Base-by-base conservation (phyloP, 2,797 vertebrate genomes). In the Enteromius radiatus region DNA sequence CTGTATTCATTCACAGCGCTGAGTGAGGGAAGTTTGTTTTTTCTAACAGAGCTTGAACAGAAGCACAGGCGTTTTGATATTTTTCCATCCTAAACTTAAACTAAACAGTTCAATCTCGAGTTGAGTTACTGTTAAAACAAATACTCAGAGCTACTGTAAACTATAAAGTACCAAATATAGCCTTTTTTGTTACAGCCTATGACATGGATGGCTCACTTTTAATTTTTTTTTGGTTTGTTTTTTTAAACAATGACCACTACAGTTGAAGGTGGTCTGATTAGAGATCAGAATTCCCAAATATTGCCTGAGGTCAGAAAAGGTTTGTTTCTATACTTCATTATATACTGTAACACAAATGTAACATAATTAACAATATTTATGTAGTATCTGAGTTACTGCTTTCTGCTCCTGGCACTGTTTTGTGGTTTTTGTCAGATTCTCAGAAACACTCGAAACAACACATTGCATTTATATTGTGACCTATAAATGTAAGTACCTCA, bases 311-410 rank as follows among this genome's bases (percentile, higher is more conserved):
- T 81, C 77, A 80, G 43, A 90, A 94, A 91, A 91, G 93, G 90
- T 92, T 91, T 92, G 91, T 94, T 93, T 95, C 90, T 95, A 91
- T 93, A 94, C 93, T 94, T 94, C 93, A 95, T 94, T 88, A 90
- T 88, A 86, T 91, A 87, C 68, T 89, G 91, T 91, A 91, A 93
- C 89, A 88, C 76, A 89, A 89, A 84, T 82, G 84, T 90, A 89
- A 87, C 76, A 38, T 84, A 85, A 85, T 56, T 76, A 88, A 82
- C 74, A 78, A 89, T 38, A 78, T 70, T 69, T 52, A 33, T 78
- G 81, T 63, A 61, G 56, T 77, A 41, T 86, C 61, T 26, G 82
- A 64, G 64, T 67, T 69, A 61, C 54, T 70, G 81, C 81, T 87
- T 83, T 86, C 74, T 84, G 84, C 67, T 83, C 77, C 47, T 77